These are phyloP conservation scores for Paralvinella palmiformis DNA, from an alignment of 1,140 invertebrate genomes.

Conservation along the genomic window DNA sequence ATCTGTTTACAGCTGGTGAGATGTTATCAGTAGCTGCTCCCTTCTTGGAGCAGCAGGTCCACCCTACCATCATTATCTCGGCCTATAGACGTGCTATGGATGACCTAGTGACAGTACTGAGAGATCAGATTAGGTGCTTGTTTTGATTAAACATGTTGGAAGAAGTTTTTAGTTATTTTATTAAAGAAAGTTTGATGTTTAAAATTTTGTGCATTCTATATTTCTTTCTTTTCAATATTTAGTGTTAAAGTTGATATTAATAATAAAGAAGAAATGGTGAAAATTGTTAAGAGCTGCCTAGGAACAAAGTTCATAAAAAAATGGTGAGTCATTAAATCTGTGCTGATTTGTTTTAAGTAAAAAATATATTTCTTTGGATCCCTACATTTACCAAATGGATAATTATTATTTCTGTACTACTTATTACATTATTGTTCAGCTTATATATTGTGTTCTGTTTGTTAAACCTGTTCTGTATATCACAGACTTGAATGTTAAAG, in stretches of 20 bases:
- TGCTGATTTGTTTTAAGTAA: no score
- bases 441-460: no score
- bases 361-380: no score
- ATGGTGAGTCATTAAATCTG: no score
- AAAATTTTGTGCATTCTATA: not conserved
- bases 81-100: constrained; percentile 92
- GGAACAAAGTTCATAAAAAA: constrained; percentile 95
- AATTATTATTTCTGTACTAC: no score
- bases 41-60: constrained; percentile 90
- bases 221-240: constrained; percentile 7
- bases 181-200: no score
- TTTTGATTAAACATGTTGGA: no score
- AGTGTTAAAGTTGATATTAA: constrained; percentile 77
- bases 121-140: constrained; percentile 64
- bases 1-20: constrained; percentile 67
- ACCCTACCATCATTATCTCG: constrained; percentile 93
- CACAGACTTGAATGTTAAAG: not conserved
- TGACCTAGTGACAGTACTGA: constrained; percentile 77
- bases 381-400: no score
- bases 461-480: no score
- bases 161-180: not conserved
- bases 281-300: constrained; percentile 86
- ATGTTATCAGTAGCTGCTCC: constrained; percentile 85
- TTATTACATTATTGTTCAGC: no score
- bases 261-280: constrained; percentile 74